Conservation (phyloP, 2,888 invertebrate genomes). For the Anorthoa munda region DNA sequence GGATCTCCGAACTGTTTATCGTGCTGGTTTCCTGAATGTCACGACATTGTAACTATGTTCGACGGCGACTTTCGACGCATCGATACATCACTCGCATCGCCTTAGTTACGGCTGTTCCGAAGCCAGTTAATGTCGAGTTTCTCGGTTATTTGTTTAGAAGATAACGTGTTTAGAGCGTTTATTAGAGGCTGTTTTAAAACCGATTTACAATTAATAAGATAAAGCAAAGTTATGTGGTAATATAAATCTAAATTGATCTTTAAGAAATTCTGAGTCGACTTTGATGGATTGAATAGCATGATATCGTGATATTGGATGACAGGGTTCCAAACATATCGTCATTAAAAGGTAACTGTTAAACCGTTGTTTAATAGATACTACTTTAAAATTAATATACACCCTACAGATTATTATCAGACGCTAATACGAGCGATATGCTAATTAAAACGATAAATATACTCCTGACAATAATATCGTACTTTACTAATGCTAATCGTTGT, state of each 20-base stretch:
- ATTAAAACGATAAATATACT: conserved; percentile 44
- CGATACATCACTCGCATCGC: conserved; percentile 60
- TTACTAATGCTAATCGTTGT: conserved; percentile 37
- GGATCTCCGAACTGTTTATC: conserved; percentile 63
- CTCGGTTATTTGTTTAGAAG: conserved; percentile 42
- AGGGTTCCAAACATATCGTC: background rate
- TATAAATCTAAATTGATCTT: background rate
- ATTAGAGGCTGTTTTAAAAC: conserved; percentile 7
- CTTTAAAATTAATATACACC: conserved; percentile 1
- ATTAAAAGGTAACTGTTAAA: conserved; percentile 26
- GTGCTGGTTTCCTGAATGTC: conserved; percentile 60
- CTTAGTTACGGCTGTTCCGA: conserved; percentile 54
- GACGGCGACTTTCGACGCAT: conserved; percentile 46
- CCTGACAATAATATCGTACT: conserved; percentile 29
- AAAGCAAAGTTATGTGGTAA: background rate
- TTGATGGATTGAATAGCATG: background rate
- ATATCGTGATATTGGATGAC: background rate
- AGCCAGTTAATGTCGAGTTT: conserved; percentile 44
- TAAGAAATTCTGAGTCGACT: background rate
- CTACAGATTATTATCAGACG: conserved; percentile 12
- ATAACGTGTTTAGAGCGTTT: conserved; percentile 25
- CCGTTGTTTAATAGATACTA: conserved; percentile 12
- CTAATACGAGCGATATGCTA: conserved; percentile 21
- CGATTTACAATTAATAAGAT: background rate
- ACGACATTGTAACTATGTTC: conserved; percentile 63